Percentiles rank a stretch among this genome's conserved stretches.
phyloP scores from a whole-genome alignment of 2,797 vertebrate species.

The Poeciliopsis infans region DNA sequence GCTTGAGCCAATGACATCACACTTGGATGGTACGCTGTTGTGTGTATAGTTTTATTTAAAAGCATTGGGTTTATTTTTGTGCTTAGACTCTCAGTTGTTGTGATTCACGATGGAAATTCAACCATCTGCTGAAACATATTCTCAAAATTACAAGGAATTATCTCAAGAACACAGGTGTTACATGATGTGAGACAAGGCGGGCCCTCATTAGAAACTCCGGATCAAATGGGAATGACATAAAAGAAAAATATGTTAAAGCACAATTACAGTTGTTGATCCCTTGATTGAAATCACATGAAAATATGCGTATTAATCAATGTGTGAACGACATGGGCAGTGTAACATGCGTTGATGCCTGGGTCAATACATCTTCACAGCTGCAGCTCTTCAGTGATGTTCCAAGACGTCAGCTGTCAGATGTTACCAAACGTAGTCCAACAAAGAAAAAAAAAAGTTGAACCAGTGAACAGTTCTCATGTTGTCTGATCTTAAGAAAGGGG shows the following conservation, averaged over 20 bases:
- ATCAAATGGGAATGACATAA: conserved; percentile 6
- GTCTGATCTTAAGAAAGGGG: background rate
- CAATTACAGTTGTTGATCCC: background rate
- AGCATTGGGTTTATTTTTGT: conserved; percentile 10
- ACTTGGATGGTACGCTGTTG: conserved; percentile 9
- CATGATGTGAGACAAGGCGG: conserved; percentile 15
- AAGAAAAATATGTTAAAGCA: background rate
- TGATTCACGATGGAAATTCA: conserved; percentile 13
- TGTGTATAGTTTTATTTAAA: conserved; percentile 11
- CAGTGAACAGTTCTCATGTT: background rate
- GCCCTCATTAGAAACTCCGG: conserved; percentile 15
- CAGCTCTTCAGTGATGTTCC: conserved; percentile 2
- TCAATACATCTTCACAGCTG: background rate
- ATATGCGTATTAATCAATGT: background rate
- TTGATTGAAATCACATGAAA: conserved; percentile 1
- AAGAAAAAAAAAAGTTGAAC: background rate
- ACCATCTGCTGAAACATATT: conserved; percentile 25
- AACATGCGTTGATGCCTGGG: background rate
- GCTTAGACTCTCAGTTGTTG: conserved; percentile 2
- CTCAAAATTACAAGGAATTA: conserved; percentile 26
- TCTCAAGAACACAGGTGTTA: conserved; percentile 33
- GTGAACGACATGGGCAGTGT: background rate
- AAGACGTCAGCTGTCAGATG: background rate
- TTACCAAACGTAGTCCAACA: background rate
- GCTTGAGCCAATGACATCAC: conserved; percentile 9